phyloP scores from a whole-genome alignment of 2,888 invertebrate genomes.

The Alviniconcha strummeri region DNA sequence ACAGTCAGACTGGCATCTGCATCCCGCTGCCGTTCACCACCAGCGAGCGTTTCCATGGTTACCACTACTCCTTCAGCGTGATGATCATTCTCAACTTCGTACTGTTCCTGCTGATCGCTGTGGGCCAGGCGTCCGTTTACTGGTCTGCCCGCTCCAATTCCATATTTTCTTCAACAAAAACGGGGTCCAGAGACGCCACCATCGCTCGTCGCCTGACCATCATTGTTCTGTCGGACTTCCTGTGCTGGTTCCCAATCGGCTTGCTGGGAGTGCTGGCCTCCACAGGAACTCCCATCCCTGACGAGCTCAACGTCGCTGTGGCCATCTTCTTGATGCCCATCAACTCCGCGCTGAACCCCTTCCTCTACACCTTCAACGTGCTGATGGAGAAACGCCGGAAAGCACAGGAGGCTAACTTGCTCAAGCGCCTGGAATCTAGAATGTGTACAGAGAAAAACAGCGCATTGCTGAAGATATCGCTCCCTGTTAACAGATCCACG shows the following conservation, averaged over 20 bases:
- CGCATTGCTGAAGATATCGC: too few relatives aligned
- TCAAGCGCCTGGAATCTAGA: too few relatives aligned
- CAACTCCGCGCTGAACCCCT: too few relatives aligned
- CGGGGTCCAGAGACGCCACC: neutral
- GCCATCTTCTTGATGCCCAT: neutral
- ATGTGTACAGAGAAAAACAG: too few relatives aligned
- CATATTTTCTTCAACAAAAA: neutral
- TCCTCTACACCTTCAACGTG: too few relatives aligned
- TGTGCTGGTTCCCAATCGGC: slow-evolving; percentile 39
- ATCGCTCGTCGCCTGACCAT: slow-evolving; percentile 34
- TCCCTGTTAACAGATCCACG: too few relatives aligned
- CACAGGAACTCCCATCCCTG: neutral
- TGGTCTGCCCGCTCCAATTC: neutral
- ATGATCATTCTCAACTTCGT: slow-evolving; percentile 14
- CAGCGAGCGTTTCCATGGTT: slow-evolving; percentile 64
- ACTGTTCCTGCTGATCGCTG: neutral
- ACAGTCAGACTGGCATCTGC: slow-evolving; percentile 32
- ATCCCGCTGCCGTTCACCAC: slow-evolving; percentile 34
- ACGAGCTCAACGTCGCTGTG: neutral
- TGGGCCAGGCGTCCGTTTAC: neutral
- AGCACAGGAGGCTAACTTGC: too few relatives aligned
- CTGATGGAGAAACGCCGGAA: too few relatives aligned
- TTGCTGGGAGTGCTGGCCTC: slow-evolving; percentile 28
- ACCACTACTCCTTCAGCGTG: slow-evolving; percentile 40
- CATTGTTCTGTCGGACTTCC: slow-evolving; percentile 33